A percentile compares a stretch with the other conserved stretches of the same genome.
Conservation (phyloP, 1,140 invertebrate species). For the Brachionus manjavacas region DNA sequence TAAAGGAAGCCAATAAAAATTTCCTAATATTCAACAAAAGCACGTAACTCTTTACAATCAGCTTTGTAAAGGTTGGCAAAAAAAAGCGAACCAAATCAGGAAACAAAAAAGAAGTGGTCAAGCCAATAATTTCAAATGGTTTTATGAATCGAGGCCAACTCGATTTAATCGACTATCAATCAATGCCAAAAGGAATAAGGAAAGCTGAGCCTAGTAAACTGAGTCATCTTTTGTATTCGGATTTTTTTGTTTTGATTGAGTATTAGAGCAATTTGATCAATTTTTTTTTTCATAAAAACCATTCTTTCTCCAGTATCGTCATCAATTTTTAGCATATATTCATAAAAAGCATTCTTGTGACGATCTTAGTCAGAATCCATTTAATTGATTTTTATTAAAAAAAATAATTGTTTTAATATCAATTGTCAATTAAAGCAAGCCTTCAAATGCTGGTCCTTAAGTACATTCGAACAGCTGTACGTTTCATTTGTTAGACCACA, state of each 20-base stretch:
- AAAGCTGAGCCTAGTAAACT: conserved; percentile 40
- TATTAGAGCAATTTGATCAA: neutral
- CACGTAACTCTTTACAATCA: conserved; percentile 27
- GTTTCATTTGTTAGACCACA: too few relatives aligned
- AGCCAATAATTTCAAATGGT: conserved; percentile 18
- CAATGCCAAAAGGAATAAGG: conserved; percentile 31
- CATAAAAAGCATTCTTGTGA: neutral
- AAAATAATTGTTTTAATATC: too few relatives aligned
- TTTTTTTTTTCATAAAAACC: neutral
- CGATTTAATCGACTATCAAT: conserved; percentile 44
- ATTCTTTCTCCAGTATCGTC: neutral
- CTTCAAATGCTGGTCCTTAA: too few relatives aligned
- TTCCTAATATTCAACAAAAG: conserved; percentile 39
- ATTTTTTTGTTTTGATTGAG: conserved; percentile 5
- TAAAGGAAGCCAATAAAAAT: neutral
- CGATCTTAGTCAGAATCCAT: neutral
- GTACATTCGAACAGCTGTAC: too few relatives aligned
- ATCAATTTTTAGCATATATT: neutral
- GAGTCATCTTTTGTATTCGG: conserved; percentile 4
- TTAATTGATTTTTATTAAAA: neutral
- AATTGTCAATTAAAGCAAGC: too few relatives aligned
- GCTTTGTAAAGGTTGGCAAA: conserved; percentile 35
- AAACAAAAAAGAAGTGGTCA: conserved; percentile 32
- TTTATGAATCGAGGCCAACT: conserved; percentile 43
- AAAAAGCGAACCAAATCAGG: conserved; percentile 23